phyloP scores from a whole-genome alignment of 2,797 vertebrate genomes.

The Liparis tanakae region DNA sequence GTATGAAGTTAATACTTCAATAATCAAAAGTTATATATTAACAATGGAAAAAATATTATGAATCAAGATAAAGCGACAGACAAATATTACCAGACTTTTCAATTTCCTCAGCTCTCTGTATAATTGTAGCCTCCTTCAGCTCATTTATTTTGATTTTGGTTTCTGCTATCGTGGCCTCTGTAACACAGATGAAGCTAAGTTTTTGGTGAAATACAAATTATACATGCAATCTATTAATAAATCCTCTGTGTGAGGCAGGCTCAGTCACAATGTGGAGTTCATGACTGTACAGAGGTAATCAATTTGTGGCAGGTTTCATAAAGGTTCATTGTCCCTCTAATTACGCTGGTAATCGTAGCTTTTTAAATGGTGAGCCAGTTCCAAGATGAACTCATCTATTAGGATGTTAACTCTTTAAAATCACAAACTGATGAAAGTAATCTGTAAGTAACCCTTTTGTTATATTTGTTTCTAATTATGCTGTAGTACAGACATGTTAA shows the following conservation, averaged over 20 bases:
- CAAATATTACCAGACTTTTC: not conserved
- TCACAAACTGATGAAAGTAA: not conserved
- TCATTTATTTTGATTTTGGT: not conserved
- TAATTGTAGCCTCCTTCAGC: constrained; percentile 3
- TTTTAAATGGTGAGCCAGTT: not conserved
- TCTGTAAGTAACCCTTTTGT: not conserved
- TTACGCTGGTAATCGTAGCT: not conserved
- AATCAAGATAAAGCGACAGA: not conserved
- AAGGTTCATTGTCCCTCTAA: not conserved
- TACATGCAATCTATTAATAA: too few relatives aligned
- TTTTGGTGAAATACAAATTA: not conserved
- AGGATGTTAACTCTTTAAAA: not conserved
- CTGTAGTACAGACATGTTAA: not conserved
- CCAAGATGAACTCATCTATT: not conserved
- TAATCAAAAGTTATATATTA: not conserved
- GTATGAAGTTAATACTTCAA: not conserved
- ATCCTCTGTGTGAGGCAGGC: not conserved
- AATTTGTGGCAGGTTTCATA: not conserved
- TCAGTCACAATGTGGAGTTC: not conserved
- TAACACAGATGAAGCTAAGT: not conserved
- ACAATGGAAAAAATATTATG: not conserved
- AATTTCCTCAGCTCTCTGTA: not conserved
- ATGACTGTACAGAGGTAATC: not conserved
- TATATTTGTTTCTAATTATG: not conserved
- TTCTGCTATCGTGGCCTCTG: not conserved